Conservation (phyloP, 2,113 vertebrate genomes). For the Peromyscus maniculatus region DNA sequence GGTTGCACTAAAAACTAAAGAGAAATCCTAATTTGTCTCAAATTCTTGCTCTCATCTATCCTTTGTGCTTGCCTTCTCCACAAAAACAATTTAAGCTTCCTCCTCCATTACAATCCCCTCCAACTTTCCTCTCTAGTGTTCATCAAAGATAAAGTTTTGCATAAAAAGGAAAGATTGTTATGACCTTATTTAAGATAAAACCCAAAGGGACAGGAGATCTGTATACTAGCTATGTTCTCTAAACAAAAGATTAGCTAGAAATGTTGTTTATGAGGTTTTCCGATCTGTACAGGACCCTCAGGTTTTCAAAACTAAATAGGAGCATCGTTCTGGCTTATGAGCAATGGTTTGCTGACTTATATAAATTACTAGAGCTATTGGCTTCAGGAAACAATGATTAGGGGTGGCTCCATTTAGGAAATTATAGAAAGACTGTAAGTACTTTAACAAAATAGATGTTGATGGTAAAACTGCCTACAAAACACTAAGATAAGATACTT, state of each 20-base stretch:
- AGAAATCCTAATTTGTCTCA: neutral
- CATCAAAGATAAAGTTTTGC: neutral
- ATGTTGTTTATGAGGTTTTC: neutral
- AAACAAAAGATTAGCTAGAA: neutral
- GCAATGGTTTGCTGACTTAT: neutral
- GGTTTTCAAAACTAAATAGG: neutral
- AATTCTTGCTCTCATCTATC: neutral
- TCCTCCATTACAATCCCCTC: neutral
- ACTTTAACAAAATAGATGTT: neutral
- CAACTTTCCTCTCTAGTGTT: neutral
- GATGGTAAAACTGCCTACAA: neutral
- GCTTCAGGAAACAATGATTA: neutral
- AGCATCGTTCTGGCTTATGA: neutral
- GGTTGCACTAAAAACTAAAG: neutral
- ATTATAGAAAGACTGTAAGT: neutral
- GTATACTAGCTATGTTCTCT: neutral
- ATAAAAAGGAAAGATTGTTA: neutral
- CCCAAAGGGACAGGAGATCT: neutral
- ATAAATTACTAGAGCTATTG: neutral
- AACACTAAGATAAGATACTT: neutral
- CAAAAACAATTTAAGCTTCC: neutral
- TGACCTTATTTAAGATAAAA: neutral
- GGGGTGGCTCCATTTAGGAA: neutral
- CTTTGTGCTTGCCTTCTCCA: neutral
- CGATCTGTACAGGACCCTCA: neutral